Conservation (phyloP, 2,113 vertebrate genomes). For the Papio anubis region DNA sequence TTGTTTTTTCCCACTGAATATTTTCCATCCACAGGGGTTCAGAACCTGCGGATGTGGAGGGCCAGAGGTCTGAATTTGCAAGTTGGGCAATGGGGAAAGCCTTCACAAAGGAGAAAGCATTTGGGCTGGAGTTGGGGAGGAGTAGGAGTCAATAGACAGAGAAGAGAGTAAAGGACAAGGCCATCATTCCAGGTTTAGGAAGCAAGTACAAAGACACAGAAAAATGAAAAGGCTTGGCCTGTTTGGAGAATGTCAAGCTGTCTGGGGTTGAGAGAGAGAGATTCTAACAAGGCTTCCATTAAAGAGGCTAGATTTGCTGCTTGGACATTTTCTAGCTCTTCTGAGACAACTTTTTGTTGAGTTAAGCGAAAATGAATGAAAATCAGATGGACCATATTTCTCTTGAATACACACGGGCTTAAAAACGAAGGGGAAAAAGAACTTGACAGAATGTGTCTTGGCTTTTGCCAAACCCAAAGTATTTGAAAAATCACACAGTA, state of each 20-base stretch:
- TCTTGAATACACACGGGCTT: constrained; percentile 73
- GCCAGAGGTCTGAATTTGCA: background rate
- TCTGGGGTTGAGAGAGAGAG: background rate
- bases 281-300: constrained; percentile 61
- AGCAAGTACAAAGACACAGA: background rate
- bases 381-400: constrained; percentile 80
- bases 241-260: background rate
- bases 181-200: background rate
- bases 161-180: rapidly evolving
- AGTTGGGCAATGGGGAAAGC: background rate
- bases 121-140: background rate
- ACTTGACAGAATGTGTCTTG: constrained; percentile 75
- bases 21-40: background rate
- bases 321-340: constrained; percentile 70
- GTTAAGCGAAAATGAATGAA: constrained; percentile 80
- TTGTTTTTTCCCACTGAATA: background rate
- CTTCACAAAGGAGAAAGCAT: background rate
- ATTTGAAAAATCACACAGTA: constrained; percentile 78
- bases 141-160: background rate
- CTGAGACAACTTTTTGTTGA: constrained; percentile 76
- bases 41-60: background rate
- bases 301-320: constrained; percentile 59
- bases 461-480: constrained; percentile 80
- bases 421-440: constrained; percentile 64
- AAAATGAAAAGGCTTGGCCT: background rate